Percentiles rank a stretch among this genome's conserved stretches.
Conservation (phyloP, 2,888 invertebrate genomes). For the Trichopoda pennipes region DNA sequence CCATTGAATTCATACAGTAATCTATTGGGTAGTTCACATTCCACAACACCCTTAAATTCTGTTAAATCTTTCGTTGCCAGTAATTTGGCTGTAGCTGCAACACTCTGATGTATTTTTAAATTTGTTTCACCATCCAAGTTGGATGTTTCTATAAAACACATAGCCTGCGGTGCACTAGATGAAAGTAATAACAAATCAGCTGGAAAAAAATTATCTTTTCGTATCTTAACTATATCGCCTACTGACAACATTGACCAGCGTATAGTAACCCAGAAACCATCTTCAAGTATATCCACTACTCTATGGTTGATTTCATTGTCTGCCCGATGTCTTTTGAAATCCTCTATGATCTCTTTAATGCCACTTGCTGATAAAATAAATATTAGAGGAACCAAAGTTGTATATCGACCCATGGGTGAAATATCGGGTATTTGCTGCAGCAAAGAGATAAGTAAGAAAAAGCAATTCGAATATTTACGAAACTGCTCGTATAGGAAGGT, state of each 20-base stretch:
- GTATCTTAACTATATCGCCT: conserved; percentile 96
- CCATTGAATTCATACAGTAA: conserved; percentile 99
- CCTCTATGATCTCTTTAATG: conserved; percentile 98
- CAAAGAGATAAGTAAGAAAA: conserved; percentile 98
- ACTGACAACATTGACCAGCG: conserved; percentile 93
- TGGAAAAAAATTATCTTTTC: conserved; percentile 97
- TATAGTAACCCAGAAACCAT: conserved; percentile 89
- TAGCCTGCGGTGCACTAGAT: conserved; percentile 97
- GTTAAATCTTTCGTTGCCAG: conserved; percentile 87
- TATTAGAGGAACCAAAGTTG: conserved; percentile 97
- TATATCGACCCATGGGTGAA: conserved; percentile 99
- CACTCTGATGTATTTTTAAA: conserved; percentile 97
- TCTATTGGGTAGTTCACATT: conserved; percentile 97
- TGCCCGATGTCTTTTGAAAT: conserved; percentile 96
- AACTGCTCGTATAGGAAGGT: conserved; percentile 99
- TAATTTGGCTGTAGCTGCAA: conserved; percentile 88
- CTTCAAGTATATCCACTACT: conserved; percentile 89
- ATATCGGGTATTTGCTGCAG: conserved; percentile 99
- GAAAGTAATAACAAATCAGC: conserved; percentile 96
- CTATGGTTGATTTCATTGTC: conserved; percentile 97
- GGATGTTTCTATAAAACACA: conserved; percentile 99
- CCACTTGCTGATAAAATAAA: conserved; percentile 98
- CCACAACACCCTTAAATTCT: conserved; percentile 89
- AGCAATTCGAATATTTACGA: conserved; percentile 98
- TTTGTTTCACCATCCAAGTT: conserved; percentile 99